Evolutionary conservation across 2,113 vertebrate genomes (phyloP).

Genomic region (Lepus europaeus): DNA sequence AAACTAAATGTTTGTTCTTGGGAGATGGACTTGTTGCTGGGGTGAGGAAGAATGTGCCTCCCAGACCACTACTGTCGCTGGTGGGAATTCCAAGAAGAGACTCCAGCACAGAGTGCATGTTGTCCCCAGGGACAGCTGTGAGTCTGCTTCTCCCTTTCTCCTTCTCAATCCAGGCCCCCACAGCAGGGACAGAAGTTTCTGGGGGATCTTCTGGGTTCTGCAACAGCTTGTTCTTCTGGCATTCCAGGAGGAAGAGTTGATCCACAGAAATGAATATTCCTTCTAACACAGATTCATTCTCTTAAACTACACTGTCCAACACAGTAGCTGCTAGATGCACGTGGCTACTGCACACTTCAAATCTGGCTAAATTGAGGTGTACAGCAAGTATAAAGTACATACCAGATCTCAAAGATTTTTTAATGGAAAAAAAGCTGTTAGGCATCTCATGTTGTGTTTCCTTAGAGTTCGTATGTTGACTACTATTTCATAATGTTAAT

Average conservation of each 20-base stretch:
- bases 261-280: background rate
- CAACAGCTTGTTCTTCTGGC: background rate
- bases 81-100: background rate
- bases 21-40: background rate
- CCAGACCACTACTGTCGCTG: background rate
- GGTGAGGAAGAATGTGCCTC: background rate
- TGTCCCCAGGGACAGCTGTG: background rate
- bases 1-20: background rate
- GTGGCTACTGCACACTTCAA: background rate
- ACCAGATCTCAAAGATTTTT: background rate
- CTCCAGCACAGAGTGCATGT: background rate
- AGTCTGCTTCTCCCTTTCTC: background rate
- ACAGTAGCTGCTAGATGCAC: background rate
- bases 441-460: too few relatives aligned
- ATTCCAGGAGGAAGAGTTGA: background rate
- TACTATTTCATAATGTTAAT: background rate
- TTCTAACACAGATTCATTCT: background rate
- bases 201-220: too few relatives aligned
- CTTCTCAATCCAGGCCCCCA: background rate
- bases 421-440: background rate
- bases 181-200: background rate
- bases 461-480: background rate
- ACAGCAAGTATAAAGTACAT: background rate
- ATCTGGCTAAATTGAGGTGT: background rate
- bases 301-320: background rate